phyloP scores from a whole-genome alignment of 2,888 invertebrate species.

The Ephialtes manifestator region DNA sequence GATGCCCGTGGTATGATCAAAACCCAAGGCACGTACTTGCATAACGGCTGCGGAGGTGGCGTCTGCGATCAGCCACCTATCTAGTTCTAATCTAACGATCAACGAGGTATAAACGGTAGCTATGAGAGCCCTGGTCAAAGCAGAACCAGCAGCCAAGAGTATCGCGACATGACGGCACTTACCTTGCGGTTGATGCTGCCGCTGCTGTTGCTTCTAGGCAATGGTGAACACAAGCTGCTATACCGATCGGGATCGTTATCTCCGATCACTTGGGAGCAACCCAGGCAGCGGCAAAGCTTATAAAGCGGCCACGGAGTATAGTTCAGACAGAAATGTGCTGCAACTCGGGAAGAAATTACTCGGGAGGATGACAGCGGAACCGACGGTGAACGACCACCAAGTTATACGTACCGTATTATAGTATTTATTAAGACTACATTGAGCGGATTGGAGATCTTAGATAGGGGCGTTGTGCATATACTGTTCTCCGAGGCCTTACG shows the following conservation, averaged over 20 bases:
- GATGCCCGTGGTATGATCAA: slow-evolving; percentile 39
- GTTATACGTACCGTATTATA: slow-evolving; percentile 69
- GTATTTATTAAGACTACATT: slow-evolving; percentile 76
- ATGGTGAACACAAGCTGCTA: slow-evolving; percentile 55
- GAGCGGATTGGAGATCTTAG: slow-evolving; percentile 72
- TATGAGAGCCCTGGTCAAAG: slow-evolving; percentile 72
- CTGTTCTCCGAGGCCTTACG: slow-evolving; percentile 21
- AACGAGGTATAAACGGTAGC: slow-evolving; percentile 73
- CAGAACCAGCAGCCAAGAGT: slow-evolving; percentile 69
- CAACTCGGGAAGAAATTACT: slow-evolving; percentile 76
- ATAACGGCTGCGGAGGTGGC: slow-evolving; percentile 25
- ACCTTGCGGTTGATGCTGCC: slow-evolving; percentile 29
- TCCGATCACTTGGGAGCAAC: slow-evolving; percentile 70
- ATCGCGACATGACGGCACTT: slow-evolving; percentile 56
- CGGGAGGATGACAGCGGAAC: slow-evolving; percentile 75
- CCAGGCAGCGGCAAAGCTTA: slow-evolving; percentile 25
- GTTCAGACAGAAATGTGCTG: slow-evolving; percentile 14
- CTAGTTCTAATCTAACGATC: slow-evolving; percentile 55
- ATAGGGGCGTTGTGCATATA: slow-evolving; percentile 61
- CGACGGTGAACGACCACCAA: slow-evolving; percentile 71
- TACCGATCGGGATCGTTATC: slow-evolving; percentile 77
- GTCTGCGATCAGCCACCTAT: slow-evolving; percentile 50
- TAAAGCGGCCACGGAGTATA: slow-evolving; percentile 12
- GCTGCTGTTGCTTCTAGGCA: slow-evolving; percentile 38
- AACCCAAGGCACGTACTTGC: slow-evolving; percentile 38